Percentiles rank a stretch among this genome's conserved stretches.
These are phyloP conservation scores for Cordilura impudica DNA, from an alignment of 2,888 invertebrate genomes.

Conservation along the genomic window DNA sequence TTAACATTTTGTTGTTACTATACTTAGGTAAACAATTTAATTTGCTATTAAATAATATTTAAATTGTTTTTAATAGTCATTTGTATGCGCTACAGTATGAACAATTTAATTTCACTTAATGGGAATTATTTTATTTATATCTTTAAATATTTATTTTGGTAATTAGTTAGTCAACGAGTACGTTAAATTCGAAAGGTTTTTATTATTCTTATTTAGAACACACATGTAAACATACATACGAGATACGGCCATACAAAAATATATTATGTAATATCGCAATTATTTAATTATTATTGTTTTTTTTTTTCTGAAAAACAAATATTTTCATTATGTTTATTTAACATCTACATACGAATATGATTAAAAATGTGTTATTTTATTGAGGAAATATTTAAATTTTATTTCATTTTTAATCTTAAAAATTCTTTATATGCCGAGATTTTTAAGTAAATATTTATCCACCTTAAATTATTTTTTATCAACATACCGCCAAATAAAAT, in stretches of 20 bases:
- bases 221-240: neutral
- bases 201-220: neutral
- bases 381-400: neutral
- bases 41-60: conserved; percentile 27
- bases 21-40: neutral
- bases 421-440: no score
- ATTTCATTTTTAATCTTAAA: no score
- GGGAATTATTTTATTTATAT: neutral
- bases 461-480: no score
- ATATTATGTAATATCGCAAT: neutral
- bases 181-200: conserved; percentile 13
- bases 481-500: no score
- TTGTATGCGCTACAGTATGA: conserved; percentile 24
- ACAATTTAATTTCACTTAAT: conserved; percentile 36
- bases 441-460: no score
- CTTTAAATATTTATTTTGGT: conserved; percentile 20
- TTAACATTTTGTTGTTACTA: neutral
- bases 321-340: neutral
- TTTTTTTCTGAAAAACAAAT: no score
- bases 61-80: conserved; percentile 16
- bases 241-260: no score
- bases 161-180: conserved; percentile 10
- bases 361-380: neutral
- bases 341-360: neutral
- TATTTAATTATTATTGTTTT: no score